Evolutionary conservation across 2,113 vertebrate genomes (phyloP), one percentile per base, ranked within the genome.

Genomic region (Bolborhynchus lineola): DNA sequence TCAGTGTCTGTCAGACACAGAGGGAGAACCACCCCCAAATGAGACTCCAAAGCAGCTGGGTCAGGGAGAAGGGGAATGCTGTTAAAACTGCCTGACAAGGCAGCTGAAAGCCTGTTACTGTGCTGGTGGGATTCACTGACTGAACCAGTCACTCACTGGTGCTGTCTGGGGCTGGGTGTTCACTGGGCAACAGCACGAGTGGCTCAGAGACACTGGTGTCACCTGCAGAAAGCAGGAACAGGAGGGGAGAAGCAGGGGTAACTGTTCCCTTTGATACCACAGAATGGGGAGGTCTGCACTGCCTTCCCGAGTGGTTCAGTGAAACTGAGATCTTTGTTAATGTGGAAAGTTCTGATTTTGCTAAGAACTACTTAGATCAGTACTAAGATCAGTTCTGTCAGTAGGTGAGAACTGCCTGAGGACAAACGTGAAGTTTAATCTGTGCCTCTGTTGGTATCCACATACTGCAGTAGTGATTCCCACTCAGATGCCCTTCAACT

Each of bases 181-280:
- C 74, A 70, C 42, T 75, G 55, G 60, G 60, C 15, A 41, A 28
- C 59, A 62, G 69, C 46, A 29, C 13, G 2, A 78, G 23, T 9
- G 39, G 47, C 65, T 69, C 5, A 31, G 57, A 59, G 59, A 75
- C 29, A 13, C 64, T 31, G 14, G 50, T 9, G 52, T 52, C 1
- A 1, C 39, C 50, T 81, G 57, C 16, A 14, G 10, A 80, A 53
- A 47, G 3, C 19, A 10, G 60, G 50, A 24, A 19, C 0, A 2
- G 35, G 23, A 53, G 6, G 39, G 24, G 33, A 52, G 35, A 41
- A 33, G 41, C 7, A 1, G 10, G 41, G 42, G 19, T 13, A 50
- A 76, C 37, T 33, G 52, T 47, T 62, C 47, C 37, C 55, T n/a
- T 14, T 46, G 33, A 13, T 19, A 41, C 16, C 2, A 1, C 19